Evolutionary conservation across 2,888 invertebrate species (phyloP), one percentile per base, ranked within the genome.

Genomic region (Neoascia interrupta): DNA sequence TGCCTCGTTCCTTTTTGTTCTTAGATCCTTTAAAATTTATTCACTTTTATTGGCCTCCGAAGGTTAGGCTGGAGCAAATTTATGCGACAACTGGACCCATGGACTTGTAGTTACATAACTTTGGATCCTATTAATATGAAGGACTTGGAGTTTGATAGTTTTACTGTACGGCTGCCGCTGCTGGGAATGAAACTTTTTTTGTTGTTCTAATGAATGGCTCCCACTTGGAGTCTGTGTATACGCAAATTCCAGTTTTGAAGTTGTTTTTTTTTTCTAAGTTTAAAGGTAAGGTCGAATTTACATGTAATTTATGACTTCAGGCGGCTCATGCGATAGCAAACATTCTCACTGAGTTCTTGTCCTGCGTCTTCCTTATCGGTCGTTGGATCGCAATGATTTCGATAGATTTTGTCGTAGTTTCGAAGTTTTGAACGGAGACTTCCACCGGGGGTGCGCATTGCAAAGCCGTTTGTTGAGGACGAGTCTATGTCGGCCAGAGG

Each of bases 341-440:
- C 79, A 10, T 79, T 79, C 36, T 79, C 79, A 45, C 54, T 68
- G 10, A 79, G 73, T 51, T 79, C 79, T 15, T 54, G 64, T 10
- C 10, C 26, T 5, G 43, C 60, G 43, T 73, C 73, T 5, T 49
- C 37, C 13, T 36, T 66, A n/a, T 43, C 66, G 10, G 53, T 60
- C 31, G 66, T 15, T 43, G 79, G 26, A 0, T 79, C 79, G 49
- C 56, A 51, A 31, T 41, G 39, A 8, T 61, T 73, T 73, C 79
- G 73, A 31, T 79, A 73, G 19, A 79, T 43, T 79, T 68, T 72
- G 26, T 79, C 79, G 68, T 79, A 79, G 31, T 79, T 79, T 79
- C 79, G 61, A 61, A 79, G 18, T 66, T 73, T 79, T 5, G 79
- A 79, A 10, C 79, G 79, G 5, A 79, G 23, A 45, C 79, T 79